These are phyloP conservation scores for Antechinus stuartii DNA, from an alignment of 2,113 vertebrate species.

Conservation along the genomic window DNA sequence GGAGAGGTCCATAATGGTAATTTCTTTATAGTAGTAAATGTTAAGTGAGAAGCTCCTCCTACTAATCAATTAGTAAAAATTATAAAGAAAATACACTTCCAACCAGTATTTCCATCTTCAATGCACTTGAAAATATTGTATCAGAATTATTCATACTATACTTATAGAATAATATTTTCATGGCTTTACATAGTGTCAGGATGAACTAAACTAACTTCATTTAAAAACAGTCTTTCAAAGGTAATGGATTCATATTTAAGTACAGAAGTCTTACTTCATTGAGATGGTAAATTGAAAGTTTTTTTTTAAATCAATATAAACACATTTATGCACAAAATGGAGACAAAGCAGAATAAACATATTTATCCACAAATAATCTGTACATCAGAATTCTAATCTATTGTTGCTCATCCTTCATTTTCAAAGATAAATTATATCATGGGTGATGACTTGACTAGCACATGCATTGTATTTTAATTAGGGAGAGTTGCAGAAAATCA, in stretches of 20 bases:
- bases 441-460: not conserved
- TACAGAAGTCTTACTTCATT: slow-evolving; percentile 42
- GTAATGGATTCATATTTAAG: slow-evolving; percentile 38
- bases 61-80: not conserved
- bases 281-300: slow-evolving; percentile 14
- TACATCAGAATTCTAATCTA: not conserved
- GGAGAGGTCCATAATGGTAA: not conserved
- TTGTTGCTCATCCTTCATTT: not conserved
- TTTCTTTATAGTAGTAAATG: not conserved
- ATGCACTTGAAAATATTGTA: slow-evolving; percentile 53
- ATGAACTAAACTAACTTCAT: slow-evolving; percentile 41
- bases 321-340: slow-evolving; percentile 18
- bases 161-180: slow-evolving; percentile 71
- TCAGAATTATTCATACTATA: slow-evolving; percentile 60
- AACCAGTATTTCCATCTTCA: not conserved
- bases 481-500: not conserved
- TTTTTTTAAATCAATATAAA: slow-evolving; percentile 22
- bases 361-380: slow-evolving; percentile 37
- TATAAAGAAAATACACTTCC: not conserved
- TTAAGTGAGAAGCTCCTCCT: not conserved
- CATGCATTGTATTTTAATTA: not conserved
- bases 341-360: slow-evolving; percentile 19
- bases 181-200: slow-evolving; percentile 40
- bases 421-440: not conserved
- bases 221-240: slow-evolving; percentile 44